These are phyloP conservation scores for Oryctolagus cuniculus DNA, from an alignment of 2,113 vertebrate genomes.

Conservation along the genomic window DNA sequence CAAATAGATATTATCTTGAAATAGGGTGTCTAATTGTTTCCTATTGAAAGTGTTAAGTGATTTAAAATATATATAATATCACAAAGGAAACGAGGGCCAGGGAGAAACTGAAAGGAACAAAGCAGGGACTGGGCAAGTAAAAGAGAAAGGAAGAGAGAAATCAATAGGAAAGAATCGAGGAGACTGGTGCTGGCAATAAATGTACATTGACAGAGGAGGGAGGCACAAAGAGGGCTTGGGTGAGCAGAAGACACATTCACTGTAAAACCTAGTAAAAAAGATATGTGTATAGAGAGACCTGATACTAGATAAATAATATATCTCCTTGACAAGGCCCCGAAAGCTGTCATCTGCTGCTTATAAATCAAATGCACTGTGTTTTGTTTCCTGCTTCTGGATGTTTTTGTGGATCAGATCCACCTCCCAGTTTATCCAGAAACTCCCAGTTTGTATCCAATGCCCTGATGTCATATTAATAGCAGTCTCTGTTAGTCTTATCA, in stretches of 20 bases:
- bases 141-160: neutral
- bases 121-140: neutral
- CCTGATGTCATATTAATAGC: neutral
- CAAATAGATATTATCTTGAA: neutral
- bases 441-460: neutral
- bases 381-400: neutral
- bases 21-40: no score
- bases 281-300: rapidly evolving
- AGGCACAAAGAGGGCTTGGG: rapidly evolving
- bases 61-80: neutral
- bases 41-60: neutral
- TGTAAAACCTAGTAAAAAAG: neutral
- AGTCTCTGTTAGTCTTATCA: neutral
- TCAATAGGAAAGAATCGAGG: neutral
- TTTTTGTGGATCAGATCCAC: neutral
- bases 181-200: neutral
- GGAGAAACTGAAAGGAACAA: neutral
- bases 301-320: neutral
- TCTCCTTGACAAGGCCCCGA: neutral
- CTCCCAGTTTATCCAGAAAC: neutral
- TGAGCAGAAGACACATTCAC: neutral
- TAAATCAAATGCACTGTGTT: neutral
- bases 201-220: neutral
- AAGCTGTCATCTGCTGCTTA: neutral
- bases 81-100: neutral